A percentile compares a stretch with the other conserved stretches of the same genome.
Conservation (phyloP, 2,113 vertebrate genomes). For the Cynoglossus semilaevis region DNA sequence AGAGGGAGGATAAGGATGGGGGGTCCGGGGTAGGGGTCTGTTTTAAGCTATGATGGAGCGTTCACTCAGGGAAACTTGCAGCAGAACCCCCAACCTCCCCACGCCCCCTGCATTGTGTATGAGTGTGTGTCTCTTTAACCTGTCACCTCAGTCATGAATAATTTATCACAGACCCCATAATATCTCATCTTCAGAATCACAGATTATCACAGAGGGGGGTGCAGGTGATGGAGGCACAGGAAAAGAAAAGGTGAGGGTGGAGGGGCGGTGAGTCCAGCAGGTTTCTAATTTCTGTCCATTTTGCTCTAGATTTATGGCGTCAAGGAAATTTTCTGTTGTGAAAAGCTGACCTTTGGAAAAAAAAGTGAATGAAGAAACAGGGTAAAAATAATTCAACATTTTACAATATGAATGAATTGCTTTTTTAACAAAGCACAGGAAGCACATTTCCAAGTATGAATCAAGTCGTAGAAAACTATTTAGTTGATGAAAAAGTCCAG, state of each 20-base stretch:
- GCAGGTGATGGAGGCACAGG: constrained; percentile 14
- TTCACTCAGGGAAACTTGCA: constrained; percentile 55
- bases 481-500: too few species aligned
- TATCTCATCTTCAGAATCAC: constrained; percentile 62
- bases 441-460: too few species aligned
- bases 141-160: constrained; percentile 56
- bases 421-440: too few species aligned
- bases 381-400: too few species aligned
- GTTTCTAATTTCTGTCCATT: constrained; percentile 1
- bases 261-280: neutral
- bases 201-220: constrained; percentile 54
- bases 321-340: too few species aligned
- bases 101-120: constrained; percentile 21
- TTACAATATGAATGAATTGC: too few species aligned
- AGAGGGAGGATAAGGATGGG: constrained; percentile 3
- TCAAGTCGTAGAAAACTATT: too few species aligned
- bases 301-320: neutral
- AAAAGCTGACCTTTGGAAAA: too few species aligned
- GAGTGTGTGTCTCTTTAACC: constrained; percentile 23
- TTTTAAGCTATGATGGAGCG: constrained; percentile 45
- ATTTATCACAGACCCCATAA: constrained; percentile 55
- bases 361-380: too few species aligned
- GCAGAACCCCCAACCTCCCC: constrained; percentile 52
- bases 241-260: neutral
- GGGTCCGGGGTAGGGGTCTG: constrained; percentile 1